A percentile compares a stretch with the other conserved stretches of the same genome.
These are phyloP conservation scores for Myopa testacea DNA, from an alignment of 2,888 invertebrate genomes.

Conservation along the genomic window DNA sequence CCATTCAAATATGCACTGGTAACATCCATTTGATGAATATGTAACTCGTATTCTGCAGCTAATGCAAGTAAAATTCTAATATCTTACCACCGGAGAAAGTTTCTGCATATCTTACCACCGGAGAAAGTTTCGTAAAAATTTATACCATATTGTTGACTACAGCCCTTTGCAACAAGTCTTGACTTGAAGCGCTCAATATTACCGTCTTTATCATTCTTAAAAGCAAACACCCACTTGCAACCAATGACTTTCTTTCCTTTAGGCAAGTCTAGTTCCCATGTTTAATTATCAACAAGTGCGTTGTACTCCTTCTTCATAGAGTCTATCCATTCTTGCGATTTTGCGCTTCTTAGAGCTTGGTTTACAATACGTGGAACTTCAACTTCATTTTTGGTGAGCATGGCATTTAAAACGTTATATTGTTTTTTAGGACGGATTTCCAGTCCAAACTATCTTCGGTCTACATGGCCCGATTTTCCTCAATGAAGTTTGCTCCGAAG, in stretches of 20 bases:
- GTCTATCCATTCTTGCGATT: slow-evolving; percentile 28
- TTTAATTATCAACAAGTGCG: slow-evolving; percentile 34
- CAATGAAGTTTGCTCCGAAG: no score
- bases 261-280: slow-evolving; percentile 42
- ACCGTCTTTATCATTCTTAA: slow-evolving; percentile 40
- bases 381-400: slow-evolving; percentile 5
- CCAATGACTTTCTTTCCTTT: slow-evolving; percentile 39
- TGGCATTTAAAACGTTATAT: slow-evolving; percentile 31
- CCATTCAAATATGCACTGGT: no score
- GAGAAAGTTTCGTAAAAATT: no score
- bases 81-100: no score
- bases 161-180: slow-evolving; percentile 34
- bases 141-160: no score
- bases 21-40: no score
- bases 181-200: slow-evolving; percentile 34
- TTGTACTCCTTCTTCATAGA: slow-evolving; percentile 43
- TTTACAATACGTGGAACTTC: slow-evolving; percentile 34
- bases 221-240: slow-evolving; percentile 45
- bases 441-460: slow-evolving; percentile 28
- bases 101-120: no score
- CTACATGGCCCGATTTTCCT: neutral
- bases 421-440: slow-evolving; percentile 31
- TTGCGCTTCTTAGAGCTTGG: slow-evolving; percentile 18
- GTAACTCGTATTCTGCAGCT: no score
- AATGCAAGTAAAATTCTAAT: no score